phyloP scores from a whole-genome alignment of 2,113 vertebrate genomes.

The Arenaria interpres region DNA sequence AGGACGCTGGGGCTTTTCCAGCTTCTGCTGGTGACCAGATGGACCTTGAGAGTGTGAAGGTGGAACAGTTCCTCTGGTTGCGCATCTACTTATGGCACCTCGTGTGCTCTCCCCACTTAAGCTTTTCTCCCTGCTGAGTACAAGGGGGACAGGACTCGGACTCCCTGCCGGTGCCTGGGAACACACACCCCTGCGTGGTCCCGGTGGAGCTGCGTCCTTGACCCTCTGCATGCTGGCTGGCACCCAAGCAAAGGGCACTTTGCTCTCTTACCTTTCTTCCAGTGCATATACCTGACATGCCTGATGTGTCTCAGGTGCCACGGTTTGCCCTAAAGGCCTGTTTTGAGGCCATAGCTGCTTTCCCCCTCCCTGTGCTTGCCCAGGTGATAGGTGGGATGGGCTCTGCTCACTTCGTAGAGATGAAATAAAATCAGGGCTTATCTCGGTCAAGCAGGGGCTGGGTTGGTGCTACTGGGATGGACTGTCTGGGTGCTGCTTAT shows the following conservation, averaged over 20 bases:
- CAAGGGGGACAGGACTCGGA: too few relatives aligned
- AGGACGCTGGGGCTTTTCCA: background rate
- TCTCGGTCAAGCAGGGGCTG: background rate
- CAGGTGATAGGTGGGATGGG: background rate
- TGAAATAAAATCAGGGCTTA: background rate
- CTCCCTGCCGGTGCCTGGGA: background rate
- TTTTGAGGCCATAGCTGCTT: background rate
- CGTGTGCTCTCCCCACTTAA: background rate
- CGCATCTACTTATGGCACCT: background rate
- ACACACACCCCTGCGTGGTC: accelerated
- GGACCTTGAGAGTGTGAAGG: background rate
- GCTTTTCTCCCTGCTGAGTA: background rate
- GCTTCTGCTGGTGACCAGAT: background rate
- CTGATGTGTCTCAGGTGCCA: background rate
- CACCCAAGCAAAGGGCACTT: background rate
- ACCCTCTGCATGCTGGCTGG: background rate
- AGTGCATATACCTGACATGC: accelerated
- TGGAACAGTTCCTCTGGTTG: background rate
- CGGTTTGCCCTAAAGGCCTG: background rate
- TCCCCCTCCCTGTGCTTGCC: background rate
- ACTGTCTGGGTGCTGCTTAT: background rate
- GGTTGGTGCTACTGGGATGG: background rate
- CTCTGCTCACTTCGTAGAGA: background rate
- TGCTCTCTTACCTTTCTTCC: background rate
- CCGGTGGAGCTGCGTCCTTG: background rate